These are phyloP conservation scores for Microchrysa polita DNA, from an alignment of 2,888 invertebrate species.

Conservation along the genomic window DNA sequence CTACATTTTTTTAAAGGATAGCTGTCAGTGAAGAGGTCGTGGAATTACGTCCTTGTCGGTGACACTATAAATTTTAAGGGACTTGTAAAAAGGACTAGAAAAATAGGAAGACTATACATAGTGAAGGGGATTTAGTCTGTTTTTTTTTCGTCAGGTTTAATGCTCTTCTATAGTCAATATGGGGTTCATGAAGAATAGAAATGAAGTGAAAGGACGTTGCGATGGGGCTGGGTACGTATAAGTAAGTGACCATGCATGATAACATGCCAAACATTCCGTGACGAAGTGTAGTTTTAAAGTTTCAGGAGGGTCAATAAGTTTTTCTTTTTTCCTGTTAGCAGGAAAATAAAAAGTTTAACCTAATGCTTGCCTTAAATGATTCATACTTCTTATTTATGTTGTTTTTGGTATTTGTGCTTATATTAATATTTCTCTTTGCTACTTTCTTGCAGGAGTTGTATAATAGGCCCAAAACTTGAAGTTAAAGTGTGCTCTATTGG, in stretches of 20 bases:
- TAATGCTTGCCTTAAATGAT: too few relatives aligned
- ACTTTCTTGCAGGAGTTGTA: conserved; percentile 74
- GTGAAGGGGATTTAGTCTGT: not conserved
- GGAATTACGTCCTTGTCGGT: conserved; percentile 16
- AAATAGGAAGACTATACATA: not conserved
- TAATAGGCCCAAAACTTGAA: conserved; percentile 78
- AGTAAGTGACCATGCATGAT: not conserved
- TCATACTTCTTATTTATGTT: too few relatives aligned
- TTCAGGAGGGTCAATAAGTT: not conserved
- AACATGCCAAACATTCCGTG: conserved; percentile 6
- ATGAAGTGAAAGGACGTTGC: not conserved
- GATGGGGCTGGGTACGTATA: not conserved
- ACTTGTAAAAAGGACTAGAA: not conserved
- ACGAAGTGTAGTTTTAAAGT: not conserved
- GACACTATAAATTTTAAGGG: conserved; percentile 2
- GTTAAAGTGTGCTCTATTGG: conserved; percentile 82
- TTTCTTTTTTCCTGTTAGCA: not conserved
- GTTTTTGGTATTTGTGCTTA: too few relatives aligned
- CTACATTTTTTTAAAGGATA: conserved; percentile 1
- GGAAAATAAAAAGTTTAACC: too few relatives aligned
- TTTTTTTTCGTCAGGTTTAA: not conserved
- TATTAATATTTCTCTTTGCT: not conserved
- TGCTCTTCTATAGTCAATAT: not conserved
- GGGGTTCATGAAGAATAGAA: not conserved
- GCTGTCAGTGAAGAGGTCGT: conserved; percentile 16